Evolutionary conservation across 1,140 invertebrate genomes (phyloP), one percentile per base, ranked within the genome.

Genomic region (Drosophila auraria): DNA sequence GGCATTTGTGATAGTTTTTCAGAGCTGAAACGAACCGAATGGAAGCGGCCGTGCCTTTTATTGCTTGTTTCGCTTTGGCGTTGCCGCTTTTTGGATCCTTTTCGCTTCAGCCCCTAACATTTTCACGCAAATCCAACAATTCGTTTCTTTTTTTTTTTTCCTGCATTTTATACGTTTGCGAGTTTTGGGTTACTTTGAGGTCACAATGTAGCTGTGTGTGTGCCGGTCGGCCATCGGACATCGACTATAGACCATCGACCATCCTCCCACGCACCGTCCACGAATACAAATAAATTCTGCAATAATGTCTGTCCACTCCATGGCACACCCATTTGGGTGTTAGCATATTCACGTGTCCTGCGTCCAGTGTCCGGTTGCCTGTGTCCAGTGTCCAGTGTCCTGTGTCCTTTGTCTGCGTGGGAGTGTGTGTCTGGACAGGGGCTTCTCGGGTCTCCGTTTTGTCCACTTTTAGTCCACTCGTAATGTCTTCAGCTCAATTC

Each of bases 401-500:
- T 3, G 4, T n/a, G 14, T n/a, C 25, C 51, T 77, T 68, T 78
- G 56, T 64, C 36, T 47, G 40, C 49, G 33, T 9, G 30, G 2
- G 33, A 2, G 17, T 38, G 17, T 9, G 1, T 17, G 33, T 23
- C 53, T 44, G 38, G 33, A 23, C 42, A 45, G 56, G 45, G 27
- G 64, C 40, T 57, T 36, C 47, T 51, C 14, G 70, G 68, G 80
- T 62, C 57, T 44, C 57, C 60, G 71, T 59, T 84, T 77, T 90
- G 86, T 90, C 75, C 86, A 80, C 68, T 90, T 75, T 63, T 53
- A 87, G 80, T 87, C 83, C 83, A 87, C 79, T 83, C 70, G 68
- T 83, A 80, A 90, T 82, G 82, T 90, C 86, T 90, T 78, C 79
- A 80, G 86, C 66, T 90, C 86, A 91, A 86, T 90, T 91, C 82